Base-by-base conservation (phyloP, 2,797 vertebrate genomes). In the Fringilla coelebs region DNA sequence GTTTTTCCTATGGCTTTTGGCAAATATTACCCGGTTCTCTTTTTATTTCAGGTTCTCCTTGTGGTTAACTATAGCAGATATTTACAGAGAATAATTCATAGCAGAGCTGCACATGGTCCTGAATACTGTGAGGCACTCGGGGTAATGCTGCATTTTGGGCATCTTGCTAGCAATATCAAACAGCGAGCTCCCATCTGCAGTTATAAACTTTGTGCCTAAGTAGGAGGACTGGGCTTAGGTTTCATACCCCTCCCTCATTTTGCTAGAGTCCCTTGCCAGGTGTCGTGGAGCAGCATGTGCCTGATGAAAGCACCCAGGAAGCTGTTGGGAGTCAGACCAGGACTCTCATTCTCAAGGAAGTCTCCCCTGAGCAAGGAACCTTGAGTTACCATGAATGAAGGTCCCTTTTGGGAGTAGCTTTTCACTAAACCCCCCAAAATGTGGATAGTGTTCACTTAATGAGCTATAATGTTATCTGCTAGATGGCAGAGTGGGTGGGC, bases 81-180 rank as follows among this genome's bases (percentile, higher is more conserved):
- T 81, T 89, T 91, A 92, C 45, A 90, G 88, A 90, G 92, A 94
- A 92, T 94, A 78, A 89, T 94, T 94, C 88, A 92, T 80, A 79
- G 80, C 51, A 74, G 85, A 83, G 46, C 52, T 62, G 34, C 4
- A 25, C 52, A 17, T 60, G 31, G 51, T 72, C 63, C 60, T 62
- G 86, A 90, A 84, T 91, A 57, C 61, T 43, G 51, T 24, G 46
- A 25, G 51, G 34, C 78, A 32, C 78, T 85, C 7, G 49, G 78
- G 65, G 19, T 87, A 89, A 83, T 78, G 46, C 28, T 80, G 55
- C 60, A 32, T 71, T 81, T 88, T 70, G 76, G 57, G 58, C 52
- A 38, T 61, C 84, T 83, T 41, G 58, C 73, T 89, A 52, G 68
- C 32, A 73, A 25, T 78, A 60, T 55, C 46, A 54, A 79, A 26